phyloP scores from a whole-genome alignment of 2,797 vertebrate genomes.

The Amblyraja radiata region DNA sequence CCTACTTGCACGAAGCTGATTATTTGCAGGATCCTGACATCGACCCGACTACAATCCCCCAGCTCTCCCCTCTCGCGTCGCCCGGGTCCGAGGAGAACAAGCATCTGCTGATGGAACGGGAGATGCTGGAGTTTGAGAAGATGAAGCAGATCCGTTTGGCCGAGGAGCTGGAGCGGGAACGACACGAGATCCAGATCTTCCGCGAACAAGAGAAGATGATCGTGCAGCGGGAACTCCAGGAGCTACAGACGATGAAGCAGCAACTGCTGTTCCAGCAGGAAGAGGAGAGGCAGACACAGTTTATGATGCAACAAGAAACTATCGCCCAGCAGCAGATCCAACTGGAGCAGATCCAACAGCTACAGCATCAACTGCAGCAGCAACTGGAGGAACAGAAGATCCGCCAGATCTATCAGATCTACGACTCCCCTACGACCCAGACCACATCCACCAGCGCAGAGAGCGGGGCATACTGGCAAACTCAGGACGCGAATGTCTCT shows the following conservation, averaged over 20 bases:
- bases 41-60: conserved; percentile 68
- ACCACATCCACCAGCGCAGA: conserved; percentile 68
- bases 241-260: conserved; percentile 91
- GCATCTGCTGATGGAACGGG: conserved; percentile 87
- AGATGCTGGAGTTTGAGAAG: conserved; percentile 92
- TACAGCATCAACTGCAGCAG: conserved; percentile 90
- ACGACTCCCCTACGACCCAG: conserved; percentile 63
- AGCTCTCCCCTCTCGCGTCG: conserved; percentile 74
- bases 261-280: conserved; percentile 93
- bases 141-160: conserved; percentile 92
- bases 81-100: conserved; percentile 79
- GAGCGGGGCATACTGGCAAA: conserved; percentile 82
- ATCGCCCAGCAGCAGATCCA: conserved; percentile 88
- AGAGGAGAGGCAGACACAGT: conserved; percentile 91
- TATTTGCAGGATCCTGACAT: conserved; percentile 41
- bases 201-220: conserved; percentile 94
- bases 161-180: conserved; percentile 95
- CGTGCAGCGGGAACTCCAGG: conserved; percentile 93
- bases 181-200: conserved; percentile 95
- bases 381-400: conserved; percentile 93
- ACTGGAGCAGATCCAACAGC: conserved; percentile 89
- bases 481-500: conserved; percentile 73
- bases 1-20: neutral
- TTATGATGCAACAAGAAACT: conserved; percentile 92
- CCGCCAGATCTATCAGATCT: conserved; percentile 83